Conservation (phyloP, 1,140 invertebrate species). For the Helicoverpa zea region DNA sequence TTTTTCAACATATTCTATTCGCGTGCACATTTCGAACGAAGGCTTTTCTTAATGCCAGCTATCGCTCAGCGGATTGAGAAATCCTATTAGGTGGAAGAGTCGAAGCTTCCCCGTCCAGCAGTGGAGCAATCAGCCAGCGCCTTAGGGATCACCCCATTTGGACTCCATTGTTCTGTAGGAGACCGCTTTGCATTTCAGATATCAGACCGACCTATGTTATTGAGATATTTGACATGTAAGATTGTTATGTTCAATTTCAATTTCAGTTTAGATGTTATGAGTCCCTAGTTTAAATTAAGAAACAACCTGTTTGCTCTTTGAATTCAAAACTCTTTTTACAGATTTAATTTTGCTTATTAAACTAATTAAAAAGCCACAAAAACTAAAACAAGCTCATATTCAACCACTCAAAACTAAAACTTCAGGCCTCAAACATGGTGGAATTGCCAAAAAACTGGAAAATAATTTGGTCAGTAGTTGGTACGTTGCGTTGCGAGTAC, state of each 20-base stretch:
- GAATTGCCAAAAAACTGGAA: constrained; percentile 6
- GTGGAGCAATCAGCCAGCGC: constrained; percentile 60
- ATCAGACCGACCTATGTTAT: constrained; percentile 14
- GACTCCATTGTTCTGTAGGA: constrained; percentile 55
- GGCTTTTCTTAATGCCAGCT: constrained; percentile 53
- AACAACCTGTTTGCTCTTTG: too few species aligned
- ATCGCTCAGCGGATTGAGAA: constrained; percentile 57
- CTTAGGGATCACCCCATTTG: constrained; percentile 62
- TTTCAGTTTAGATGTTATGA: background rate
- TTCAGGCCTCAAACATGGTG: background rate
- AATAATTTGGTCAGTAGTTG: constrained; percentile 1
- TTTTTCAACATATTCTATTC: constrained; percentile 23
- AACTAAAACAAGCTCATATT: background rate
- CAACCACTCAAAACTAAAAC: background rate
- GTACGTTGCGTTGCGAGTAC: background rate
- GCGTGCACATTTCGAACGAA: background rate
- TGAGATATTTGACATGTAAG: background rate
- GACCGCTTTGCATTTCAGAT: constrained; percentile 50
- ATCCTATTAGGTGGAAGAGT: constrained; percentile 57
- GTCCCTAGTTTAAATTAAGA: background rate
- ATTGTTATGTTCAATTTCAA: background rate
- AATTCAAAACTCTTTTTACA: too few species aligned
- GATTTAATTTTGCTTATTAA: too few species aligned
- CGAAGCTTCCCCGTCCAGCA: constrained; percentile 12
- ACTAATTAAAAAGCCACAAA: too few species aligned